Percentiles rank a stretch among this genome's conserved stretches.
These are phyloP conservation scores for Ruditapes philippinarum DNA, from an alignment of 1,140 invertebrate species.

Conservation along the genomic window DNA sequence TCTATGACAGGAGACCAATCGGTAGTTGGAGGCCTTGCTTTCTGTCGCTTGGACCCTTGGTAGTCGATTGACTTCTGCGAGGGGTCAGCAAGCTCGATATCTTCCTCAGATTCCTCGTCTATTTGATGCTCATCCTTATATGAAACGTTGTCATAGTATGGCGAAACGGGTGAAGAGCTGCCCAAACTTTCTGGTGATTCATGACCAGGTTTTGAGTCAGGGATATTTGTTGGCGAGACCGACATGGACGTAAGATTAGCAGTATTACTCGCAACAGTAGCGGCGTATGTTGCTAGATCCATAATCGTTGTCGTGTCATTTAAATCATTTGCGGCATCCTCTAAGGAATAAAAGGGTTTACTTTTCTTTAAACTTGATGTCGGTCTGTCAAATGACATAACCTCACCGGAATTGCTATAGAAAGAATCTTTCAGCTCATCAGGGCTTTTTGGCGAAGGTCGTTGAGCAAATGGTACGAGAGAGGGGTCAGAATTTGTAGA, in stretches of 20 bases:
- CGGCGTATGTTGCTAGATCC: constrained; percentile 85
- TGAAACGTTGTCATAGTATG: constrained; percentile 80
- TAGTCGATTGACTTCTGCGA: constrained; percentile 85
- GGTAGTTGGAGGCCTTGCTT: constrained; percentile 84
- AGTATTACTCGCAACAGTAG: constrained; percentile 86
- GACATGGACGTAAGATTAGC: constrained; percentile 85
- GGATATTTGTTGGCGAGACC: constrained; percentile 83
- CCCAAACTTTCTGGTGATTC: constrained; percentile 80
- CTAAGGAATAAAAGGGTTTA: constrained; percentile 63
- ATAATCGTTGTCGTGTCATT: constrained; percentile 75
- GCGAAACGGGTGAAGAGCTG: constrained; percentile 81
- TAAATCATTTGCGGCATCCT: constrained; percentile 41
- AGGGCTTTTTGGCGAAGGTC: constrained; percentile 77
- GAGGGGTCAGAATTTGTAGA: constrained; percentile 60
- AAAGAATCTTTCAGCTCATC: constrained; percentile 77
- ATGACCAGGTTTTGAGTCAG: constrained; percentile 60
- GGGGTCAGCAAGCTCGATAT: constrained; percentile 83
- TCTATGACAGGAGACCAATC: constrained; percentile 88
- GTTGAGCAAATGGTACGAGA: constrained; percentile 70
- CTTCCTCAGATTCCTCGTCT: constrained; percentile 73
- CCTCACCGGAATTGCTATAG: constrained; percentile 71
- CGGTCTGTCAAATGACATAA: constrained; percentile 60
- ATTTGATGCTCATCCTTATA: constrained; percentile 59
- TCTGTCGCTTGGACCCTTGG: constrained; percentile 85
- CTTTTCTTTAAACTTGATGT: constrained; percentile 54